Percentiles rank a stretch among this genome's conserved stretches.
These are phyloP conservation scores for Rhopalosiphum padi DNA, from an alignment of 1,140 invertebrate species.

Conservation along the genomic window DNA sequence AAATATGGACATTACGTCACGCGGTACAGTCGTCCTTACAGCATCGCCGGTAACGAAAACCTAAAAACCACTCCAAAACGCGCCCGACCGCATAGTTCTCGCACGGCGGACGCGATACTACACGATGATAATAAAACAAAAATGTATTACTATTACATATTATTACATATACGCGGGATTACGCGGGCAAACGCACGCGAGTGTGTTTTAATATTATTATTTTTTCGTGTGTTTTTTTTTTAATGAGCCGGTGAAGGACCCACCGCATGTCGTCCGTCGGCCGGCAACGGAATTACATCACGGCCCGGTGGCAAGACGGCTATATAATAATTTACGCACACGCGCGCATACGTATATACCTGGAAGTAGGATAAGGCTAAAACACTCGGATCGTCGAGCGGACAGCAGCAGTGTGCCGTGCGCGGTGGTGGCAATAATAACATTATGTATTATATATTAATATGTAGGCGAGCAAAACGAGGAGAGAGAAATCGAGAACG, in stretches of 20 bases:
- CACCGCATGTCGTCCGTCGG: neutral
- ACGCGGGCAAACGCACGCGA: neutral
- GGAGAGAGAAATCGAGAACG: slow-evolving; percentile 11
- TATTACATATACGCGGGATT: neutral
- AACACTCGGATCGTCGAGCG: neutral
- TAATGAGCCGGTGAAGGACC: neutral
- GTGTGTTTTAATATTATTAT: neutral
- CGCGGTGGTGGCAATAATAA: neutral
- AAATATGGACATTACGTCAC: neutral
- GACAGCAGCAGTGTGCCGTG: neutral
- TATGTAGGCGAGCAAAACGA: slow-evolving; percentile 17
- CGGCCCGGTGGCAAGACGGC: neutral
- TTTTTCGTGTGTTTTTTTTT: neutral
- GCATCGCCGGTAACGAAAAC: neutral
- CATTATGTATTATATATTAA: neutral
- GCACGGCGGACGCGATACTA: neutral
- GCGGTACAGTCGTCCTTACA: neutral
- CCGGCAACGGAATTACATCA: neutral
- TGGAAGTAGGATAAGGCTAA: slow-evolving; percentile 46
- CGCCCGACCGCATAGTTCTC: neutral
- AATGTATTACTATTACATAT: neutral
- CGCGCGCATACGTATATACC: neutral
- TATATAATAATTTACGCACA: neutral
- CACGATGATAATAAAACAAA: neutral
- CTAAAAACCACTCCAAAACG: neutral